Base-by-base conservation (phyloP, 35 echinoderm and acorn worm genomes). In the Apostichopus californicus region DNA sequence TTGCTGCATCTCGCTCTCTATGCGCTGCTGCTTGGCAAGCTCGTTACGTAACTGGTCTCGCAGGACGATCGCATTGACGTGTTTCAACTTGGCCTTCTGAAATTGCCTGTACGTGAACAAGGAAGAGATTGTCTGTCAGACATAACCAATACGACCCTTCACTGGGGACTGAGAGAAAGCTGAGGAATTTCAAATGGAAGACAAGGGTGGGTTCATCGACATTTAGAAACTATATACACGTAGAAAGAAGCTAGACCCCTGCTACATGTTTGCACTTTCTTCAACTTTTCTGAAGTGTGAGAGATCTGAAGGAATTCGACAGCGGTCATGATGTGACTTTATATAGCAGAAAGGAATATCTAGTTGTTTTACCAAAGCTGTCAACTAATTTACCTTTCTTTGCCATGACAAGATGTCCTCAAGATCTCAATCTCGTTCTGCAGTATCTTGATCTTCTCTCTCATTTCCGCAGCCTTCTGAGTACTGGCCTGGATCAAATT, bases 381-480 rank as follows among this genome's bases (percentile, higher is more conserved):
- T 0, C 34, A 46, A 4, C 0, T 46, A 46, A 46, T 77, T 94
- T 83, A 98, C 97, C 97, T 98, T 90, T 98, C 97, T 56, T 98
- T 98, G 8, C 87, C 96, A 90, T 98, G 95, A 57, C 97, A 92
- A n/a, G 97, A 96, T 81, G 97, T 99, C 55, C 97, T 91, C 5
- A 96, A 87, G 23, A 99, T 99, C 82, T 99, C 95, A 73, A 96
- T 96, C 83, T 99, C 95, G 86, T 96, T 99, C 78, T 96, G 97
- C 12, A 99, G 87, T n/a, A 99, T 99, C 55, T 99, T 99, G 56
- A 99, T 99, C 73, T 99, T 99, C 68, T 99, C 97, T 86, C 97
- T 88, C 97, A 99, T 99, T 87, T 99, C 97, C 4, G 97, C 97
- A n/a, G 97, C 97, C 90, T 99, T 99, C 92, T 99, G 97, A 26